phyloP scores from a whole-genome alignment of 2,113 vertebrate species.

The Periophthalmodon schlosseri region DNA sequence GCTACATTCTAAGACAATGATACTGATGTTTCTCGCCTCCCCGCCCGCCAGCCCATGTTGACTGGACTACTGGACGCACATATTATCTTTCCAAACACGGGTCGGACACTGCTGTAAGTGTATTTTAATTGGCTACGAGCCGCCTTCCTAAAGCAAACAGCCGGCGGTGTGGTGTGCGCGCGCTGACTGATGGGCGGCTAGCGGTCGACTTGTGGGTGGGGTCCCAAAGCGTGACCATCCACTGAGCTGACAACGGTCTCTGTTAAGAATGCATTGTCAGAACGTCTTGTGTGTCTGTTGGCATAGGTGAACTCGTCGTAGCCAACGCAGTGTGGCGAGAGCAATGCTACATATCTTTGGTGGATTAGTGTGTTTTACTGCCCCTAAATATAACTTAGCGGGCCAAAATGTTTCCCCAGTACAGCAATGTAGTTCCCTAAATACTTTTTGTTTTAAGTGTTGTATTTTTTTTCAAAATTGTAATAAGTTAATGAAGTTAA shows the following conservation, averaged over 20 bases:
- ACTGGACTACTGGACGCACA: slow-evolving; percentile 71
- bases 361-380: background rate
- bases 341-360: slow-evolving; percentile 8
- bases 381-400: background rate
- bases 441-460: too few species aligned
- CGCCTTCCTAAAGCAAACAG: slow-evolving; percentile 88
- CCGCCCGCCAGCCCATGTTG: slow-evolving; percentile 30
- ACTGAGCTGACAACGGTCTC: slow-evolving; percentile 73
- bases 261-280: slow-evolving; percentile 72
- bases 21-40: slow-evolving; percentile 34
- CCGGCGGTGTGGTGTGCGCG: slow-evolving; percentile 82
- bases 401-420: too few species aligned
- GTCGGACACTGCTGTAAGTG: slow-evolving; percentile 78
- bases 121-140: slow-evolving; percentile 91
- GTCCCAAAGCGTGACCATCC: slow-evolving; percentile 73
- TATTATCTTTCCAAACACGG: slow-evolving; percentile 85
- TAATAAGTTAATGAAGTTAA: too few species aligned
- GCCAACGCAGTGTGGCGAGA: slow-evolving; percentile 24
- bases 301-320: slow-evolving; percentile 4
- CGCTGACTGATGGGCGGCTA: slow-evolving; percentile 81
- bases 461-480: too few species aligned
- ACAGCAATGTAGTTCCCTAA: too few species aligned
- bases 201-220: slow-evolving; percentile 67
- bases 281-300: slow-evolving; percentile 18
- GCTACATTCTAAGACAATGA: slow-evolving; percentile 55